Evolutionary conservation across 2,888 invertebrate species (phyloP).

Genomic region (Drosophila yooni): DNA sequence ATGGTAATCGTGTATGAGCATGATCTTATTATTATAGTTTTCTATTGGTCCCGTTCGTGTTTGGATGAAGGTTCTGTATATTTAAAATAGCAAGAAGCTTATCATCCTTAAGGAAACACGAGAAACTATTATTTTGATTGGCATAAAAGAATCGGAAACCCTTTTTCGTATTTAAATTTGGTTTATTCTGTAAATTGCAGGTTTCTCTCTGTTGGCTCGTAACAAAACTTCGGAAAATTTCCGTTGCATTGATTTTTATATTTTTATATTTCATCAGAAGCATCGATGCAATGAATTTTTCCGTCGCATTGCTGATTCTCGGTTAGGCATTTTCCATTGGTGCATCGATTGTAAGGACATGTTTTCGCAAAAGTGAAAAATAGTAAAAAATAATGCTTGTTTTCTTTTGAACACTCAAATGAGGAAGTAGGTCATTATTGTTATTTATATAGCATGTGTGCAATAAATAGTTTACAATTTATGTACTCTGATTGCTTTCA

Average conservation of each 20-base stretch:
- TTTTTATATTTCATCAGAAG: slow-evolving; percentile 34
- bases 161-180: not conserved
- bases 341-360: slow-evolving; percentile 17
- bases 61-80: slow-evolving; percentile 3
- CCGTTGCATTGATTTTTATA: accelerated
- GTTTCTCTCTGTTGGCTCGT: not conserved
- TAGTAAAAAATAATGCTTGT: not conserved
- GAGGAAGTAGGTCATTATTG: not conserved
- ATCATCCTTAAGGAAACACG: not conserved
- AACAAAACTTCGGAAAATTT: not conserved
- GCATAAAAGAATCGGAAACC: slow-evolving; percentile 21
- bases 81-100: not conserved
- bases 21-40: slow-evolving; percentile 8
- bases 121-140: slow-evolving; percentile 13
- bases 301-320: not conserved
- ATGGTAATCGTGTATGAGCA: not conserved
- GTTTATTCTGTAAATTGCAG: slow-evolving; percentile 4
- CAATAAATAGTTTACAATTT: too few species aligned
- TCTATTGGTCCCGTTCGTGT: slow-evolving; percentile 40
- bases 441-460: too few species aligned
- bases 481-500: too few species aligned
- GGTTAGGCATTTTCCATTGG: slow-evolving; percentile 26
- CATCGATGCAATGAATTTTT: slow-evolving; percentile 44
- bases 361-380: accelerated
- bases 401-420: not conserved